Evolutionary conservation across 2,113 vertebrate genomes (phyloP).

Genomic region (Myodes glareolus): DNA sequence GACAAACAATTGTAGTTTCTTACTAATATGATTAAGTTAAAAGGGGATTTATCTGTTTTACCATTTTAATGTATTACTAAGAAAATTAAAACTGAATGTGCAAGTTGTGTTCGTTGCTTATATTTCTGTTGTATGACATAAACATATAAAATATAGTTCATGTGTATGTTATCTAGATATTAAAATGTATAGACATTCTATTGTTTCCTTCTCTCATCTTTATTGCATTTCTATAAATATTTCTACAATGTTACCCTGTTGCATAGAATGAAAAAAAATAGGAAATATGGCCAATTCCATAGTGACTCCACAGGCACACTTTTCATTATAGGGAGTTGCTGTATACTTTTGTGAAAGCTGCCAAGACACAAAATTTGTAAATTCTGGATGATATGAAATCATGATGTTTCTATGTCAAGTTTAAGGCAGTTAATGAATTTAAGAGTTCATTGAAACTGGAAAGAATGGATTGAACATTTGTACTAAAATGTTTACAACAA

Average conservation of each 20-base stretch:
- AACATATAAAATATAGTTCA: background rate
- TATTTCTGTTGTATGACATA: background rate
- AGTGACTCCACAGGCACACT: background rate
- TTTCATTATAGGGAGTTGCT: slow-evolving; percentile 19
- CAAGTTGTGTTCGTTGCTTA: background rate
- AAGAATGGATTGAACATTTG: background rate
- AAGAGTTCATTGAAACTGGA: slow-evolving; percentile 1
- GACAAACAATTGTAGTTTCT: slow-evolving; percentile 12
- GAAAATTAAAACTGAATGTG: slow-evolving; percentile 33
- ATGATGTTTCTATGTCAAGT: slow-evolving; percentile 2
- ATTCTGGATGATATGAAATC: background rate
- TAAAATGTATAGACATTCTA: background rate
- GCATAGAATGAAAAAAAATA: slow-evolving; percentile 4
- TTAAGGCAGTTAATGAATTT: background rate
- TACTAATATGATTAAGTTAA: background rate
- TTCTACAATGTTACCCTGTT: background rate
- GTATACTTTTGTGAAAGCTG: background rate
- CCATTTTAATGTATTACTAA: background rate
- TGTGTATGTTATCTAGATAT: background rate
- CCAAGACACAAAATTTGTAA: slow-evolving; percentile 36
- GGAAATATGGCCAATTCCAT: background rate
- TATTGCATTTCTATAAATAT: background rate
- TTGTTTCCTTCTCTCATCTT: background rate
- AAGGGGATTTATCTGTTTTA: slow-evolving; percentile 21
- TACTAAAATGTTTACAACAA: slow-evolving; percentile 40